Percentiles rank a stretch among this genome's conserved stretches.
Evolutionary conservation across 53 echinoderm and acorn worm species (phyloP).

Genomic region (Crossaster papposus): DNA sequence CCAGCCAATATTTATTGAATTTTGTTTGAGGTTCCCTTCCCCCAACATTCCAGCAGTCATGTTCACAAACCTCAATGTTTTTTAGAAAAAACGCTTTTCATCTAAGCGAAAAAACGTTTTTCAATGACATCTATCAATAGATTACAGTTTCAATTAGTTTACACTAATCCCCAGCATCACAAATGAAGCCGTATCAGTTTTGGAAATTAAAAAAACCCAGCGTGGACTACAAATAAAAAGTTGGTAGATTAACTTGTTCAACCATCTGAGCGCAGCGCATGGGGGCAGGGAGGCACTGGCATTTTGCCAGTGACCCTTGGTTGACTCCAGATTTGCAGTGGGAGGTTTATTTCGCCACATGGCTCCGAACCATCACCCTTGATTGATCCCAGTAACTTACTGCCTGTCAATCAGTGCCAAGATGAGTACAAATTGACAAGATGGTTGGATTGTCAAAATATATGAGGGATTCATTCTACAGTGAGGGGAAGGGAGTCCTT

Average conservation of each 20-base stretch:
- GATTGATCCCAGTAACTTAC: constrained; percentile 42
- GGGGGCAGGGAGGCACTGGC: not conserved
- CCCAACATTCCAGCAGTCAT: too few relatives aligned
- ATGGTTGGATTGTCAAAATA: not conserved
- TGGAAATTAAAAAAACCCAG: not conserved
- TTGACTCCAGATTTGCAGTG: not conserved
- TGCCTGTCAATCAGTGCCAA: not conserved
- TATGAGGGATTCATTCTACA: not conserved
- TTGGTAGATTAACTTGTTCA: not conserved
- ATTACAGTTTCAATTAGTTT: too few relatives aligned
- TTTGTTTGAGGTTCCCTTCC: too few relatives aligned
- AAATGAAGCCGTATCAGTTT: not conserved
- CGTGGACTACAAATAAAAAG: not conserved
- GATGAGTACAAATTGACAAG: not conserved
- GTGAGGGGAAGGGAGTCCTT: too few relatives aligned
- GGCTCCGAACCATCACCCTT: not conserved
- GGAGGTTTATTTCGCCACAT: constrained; percentile 22
- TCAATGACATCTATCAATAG: too few relatives aligned
- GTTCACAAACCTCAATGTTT: too few relatives aligned
- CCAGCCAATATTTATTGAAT: too few relatives aligned
- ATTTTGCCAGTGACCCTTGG: constrained; percentile 10
- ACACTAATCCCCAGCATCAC: not conserved
- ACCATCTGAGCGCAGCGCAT: not conserved
- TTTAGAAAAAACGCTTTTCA: too few relatives aligned
- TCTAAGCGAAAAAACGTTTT: too few relatives aligned